Base-by-base conservation (phyloP, 2,888 invertebrate species). In the Nomada goodeniana region DNA sequence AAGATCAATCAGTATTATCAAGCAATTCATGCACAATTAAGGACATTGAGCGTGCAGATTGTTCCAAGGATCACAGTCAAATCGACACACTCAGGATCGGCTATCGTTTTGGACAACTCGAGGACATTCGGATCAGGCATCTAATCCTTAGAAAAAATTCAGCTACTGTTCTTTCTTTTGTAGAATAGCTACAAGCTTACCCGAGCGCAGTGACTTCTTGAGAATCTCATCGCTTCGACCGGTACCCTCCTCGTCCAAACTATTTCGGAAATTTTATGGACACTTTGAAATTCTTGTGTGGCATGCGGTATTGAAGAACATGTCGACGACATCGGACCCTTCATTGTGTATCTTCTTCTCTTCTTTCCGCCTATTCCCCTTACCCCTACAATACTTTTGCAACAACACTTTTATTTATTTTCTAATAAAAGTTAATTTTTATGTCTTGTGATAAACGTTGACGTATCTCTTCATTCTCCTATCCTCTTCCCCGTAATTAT, bases 351-450 rank as follows among this genome's bases (percentile, higher is more conserved):
- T 88, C 83, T 76, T 65, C 80, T 77, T 63, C 50, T 74, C 67
- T 76, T 73, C 80, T 76, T 79, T 67, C 69, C 80, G 72, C 64
- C 72, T 82, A 74, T 61, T 67, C 72, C 71, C 75, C 64, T 59
- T 47, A 42, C 20, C 82, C 64, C 55, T 47, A 75, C 59, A 83
- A 76, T 82, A 79, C 75, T 61, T 86, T 67, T 84, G 83, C 86
- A 86, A 78, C 85, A 82, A 89, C 86, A 89, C 90, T 92, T 92
- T 91, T 92, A 92, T 92, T 93, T 92, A 93, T 93, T 92, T 91
- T 93, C 88, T 91, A 92, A 93, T 93, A 93, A 93, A 93, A 90
- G 89, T 87, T 89, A 85, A 89, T 88, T 91, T 89, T 86, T 89
- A 90, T 89, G 89, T 91, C 90, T 93, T 92, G 92, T 91, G 92